Conservation (phyloP, 2,888 invertebrate genomes). For the Venusia cambrica region DNA sequence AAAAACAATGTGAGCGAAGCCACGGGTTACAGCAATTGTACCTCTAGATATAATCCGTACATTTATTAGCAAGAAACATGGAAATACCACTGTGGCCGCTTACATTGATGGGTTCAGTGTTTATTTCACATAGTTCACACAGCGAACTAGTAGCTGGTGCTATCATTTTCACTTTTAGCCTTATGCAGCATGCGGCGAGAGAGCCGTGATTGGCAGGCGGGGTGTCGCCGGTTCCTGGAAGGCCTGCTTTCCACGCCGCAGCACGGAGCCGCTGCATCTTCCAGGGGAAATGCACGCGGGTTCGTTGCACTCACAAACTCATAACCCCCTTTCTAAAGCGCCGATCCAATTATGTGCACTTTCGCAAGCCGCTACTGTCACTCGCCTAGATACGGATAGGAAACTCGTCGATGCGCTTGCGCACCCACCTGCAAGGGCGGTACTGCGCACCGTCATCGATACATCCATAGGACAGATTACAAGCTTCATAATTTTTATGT, state of each 20-base stretch:
- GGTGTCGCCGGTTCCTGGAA: slow-evolving; percentile 67
- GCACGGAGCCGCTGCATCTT: slow-evolving; percentile 61
- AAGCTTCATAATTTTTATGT: slow-evolving; percentile 16
- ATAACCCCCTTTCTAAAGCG: slow-evolving; percentile 81
- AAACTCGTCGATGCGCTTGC: slow-evolving; percentile 66
- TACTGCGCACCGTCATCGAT: slow-evolving; percentile 35
- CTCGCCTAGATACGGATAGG: slow-evolving; percentile 80
- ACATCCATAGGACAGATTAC: slow-evolving; percentile 18
- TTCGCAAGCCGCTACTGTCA: slow-evolving; percentile 80
- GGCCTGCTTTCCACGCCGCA: slow-evolving; percentile 65
- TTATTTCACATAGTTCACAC: slow-evolving; percentile 10
- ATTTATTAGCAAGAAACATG: background rate
- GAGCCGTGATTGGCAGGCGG: slow-evolving; percentile 42
- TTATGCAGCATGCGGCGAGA: slow-evolving; percentile 47
- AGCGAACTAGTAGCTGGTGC: slow-evolving; percentile 16
- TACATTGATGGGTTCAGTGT: background rate
- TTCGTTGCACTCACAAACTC: slow-evolving; percentile 81
- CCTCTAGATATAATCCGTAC: too few species aligned
- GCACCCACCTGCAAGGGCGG: slow-evolving; percentile 52
- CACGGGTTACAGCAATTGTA: too few species aligned
- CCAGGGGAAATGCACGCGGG: slow-evolving; percentile 75
- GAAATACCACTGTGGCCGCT: background rate
- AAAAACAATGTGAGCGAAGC: too few species aligned
- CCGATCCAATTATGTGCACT: slow-evolving; percentile 81
- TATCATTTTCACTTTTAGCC: slow-evolving; percentile 70